A percentile compares a stretch with the other conserved stretches of the same genome.
Conservation (phyloP, 2,113 vertebrate genomes). For the Tangachromis dhanisi region DNA sequence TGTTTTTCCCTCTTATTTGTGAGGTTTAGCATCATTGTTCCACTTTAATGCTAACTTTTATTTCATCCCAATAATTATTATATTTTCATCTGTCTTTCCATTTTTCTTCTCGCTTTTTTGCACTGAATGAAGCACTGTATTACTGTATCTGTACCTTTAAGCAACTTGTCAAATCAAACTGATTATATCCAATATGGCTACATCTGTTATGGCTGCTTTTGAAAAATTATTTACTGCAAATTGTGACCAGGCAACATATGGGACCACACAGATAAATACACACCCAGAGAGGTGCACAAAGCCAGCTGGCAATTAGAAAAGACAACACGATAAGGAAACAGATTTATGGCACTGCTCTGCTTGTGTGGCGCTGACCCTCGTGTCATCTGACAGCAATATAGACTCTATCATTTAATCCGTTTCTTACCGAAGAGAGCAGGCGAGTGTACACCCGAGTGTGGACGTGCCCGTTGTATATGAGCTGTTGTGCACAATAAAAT, state of each 20-base stretch:
- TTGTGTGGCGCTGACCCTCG: neutral
- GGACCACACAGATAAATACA: neutral
- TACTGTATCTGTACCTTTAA: neutral
- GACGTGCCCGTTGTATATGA: no score
- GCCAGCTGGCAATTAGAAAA: slow-evolving; percentile 13
- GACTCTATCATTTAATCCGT: neutral
- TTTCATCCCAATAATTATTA: neutral
- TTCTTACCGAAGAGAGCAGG: neutral
- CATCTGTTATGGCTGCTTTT: neutral
- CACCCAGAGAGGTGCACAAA: neutral
- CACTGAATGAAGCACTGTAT: neutral
- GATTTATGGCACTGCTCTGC: neutral
- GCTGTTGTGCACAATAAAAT: neutral
- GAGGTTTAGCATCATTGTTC: neutral
- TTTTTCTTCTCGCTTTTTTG: neutral
- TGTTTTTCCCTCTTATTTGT: neutral
- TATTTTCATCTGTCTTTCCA: neutral
- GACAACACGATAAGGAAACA: slow-evolving; percentile 1
- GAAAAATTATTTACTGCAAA: neutral
- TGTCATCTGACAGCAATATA: neutral
- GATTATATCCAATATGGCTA: neutral
- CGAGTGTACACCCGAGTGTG: neutral
- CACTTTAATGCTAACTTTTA: neutral
- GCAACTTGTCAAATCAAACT: neutral
- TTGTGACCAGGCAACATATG: slow-evolving; percentile 1